A percentile compares a stretch with the other conserved stretches of the same genome.
These are phyloP conservation scores for Progne subis DNA, from an alignment of 2,113 vertebrate species.

Conservation along the genomic window DNA sequence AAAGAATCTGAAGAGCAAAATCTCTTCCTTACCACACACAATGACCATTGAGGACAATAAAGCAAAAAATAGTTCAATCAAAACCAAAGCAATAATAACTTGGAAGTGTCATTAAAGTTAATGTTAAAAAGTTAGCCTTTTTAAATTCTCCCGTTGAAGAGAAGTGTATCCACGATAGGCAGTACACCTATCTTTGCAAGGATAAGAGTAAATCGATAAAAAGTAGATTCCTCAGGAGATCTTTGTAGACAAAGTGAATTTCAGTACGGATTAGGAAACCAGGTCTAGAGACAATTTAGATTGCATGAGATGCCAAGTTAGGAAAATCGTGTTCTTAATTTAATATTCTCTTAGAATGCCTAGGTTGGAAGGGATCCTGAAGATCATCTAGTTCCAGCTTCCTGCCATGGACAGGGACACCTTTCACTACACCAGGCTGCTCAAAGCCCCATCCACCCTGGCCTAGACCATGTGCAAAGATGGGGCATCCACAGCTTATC, in stretches of 20 bases:
- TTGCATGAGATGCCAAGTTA: not conserved
- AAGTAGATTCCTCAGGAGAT: not conserved
- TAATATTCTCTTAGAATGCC: not conserved
- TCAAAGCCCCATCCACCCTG: not conserved
- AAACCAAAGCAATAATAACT: not conserved
- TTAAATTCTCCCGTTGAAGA: not conserved
- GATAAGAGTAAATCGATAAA: not conserved
- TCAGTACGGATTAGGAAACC: not conserved
- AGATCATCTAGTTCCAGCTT: not conserved
- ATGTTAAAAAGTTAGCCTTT: not conserved
- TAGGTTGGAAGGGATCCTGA: not conserved
- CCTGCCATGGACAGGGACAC: not conserved
- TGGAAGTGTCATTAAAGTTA: not conserved
- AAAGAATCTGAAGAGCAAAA: not conserved
- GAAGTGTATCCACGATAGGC: not conserved
- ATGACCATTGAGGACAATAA: not conserved
- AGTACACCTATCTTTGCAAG: not conserved
- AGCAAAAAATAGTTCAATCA: not conserved
- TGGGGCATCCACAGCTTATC: not conserved
- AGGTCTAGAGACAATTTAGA: not conserved
- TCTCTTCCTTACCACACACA: rapidly evolving
- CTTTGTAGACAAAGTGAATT: not conserved
- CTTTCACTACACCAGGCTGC: not conserved
- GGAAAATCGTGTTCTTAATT: not conserved
- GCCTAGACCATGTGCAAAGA: not conserved